phyloP scores from a whole-genome alignment of 2,888 invertebrate genomes.

The Hyles lineata region DNA sequence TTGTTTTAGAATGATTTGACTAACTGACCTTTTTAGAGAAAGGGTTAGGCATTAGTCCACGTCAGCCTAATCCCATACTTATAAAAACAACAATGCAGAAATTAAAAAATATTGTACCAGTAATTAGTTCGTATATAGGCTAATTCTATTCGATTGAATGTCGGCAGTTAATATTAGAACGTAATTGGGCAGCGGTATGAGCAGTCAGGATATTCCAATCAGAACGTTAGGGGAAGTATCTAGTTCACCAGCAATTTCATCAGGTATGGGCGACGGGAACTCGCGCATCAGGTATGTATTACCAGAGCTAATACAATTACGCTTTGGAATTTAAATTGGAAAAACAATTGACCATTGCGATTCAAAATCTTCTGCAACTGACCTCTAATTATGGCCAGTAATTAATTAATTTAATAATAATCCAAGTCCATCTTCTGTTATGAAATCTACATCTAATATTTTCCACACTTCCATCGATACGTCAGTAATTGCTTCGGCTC shows the following conservation, averaged over 20 bases:
- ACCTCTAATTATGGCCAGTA: no score
- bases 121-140: neutral
- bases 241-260: neutral
- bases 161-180: neutral
- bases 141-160: neutral
- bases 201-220: constrained; percentile 1
- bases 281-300: neutral
- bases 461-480: neutral
- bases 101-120: neutral
- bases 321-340: neutral
- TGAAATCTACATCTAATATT: neutral
- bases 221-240: constrained; percentile 5
- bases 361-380: no score
- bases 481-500: neutral
- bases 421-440: neutral
- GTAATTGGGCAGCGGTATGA: constrained; percentile 2
- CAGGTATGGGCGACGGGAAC: neutral
- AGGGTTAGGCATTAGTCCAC: no score
- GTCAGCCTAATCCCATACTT: neutral
- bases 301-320: neutral
- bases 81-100: neutral
- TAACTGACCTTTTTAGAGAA: no score
- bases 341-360: no score
- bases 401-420: no score
- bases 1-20: no score